A percentile compares a stretch with the other conserved stretches of the same genome.
Conservation (phyloP, 2,113 vertebrate genomes). For the Cnemophilus loriae region DNA sequence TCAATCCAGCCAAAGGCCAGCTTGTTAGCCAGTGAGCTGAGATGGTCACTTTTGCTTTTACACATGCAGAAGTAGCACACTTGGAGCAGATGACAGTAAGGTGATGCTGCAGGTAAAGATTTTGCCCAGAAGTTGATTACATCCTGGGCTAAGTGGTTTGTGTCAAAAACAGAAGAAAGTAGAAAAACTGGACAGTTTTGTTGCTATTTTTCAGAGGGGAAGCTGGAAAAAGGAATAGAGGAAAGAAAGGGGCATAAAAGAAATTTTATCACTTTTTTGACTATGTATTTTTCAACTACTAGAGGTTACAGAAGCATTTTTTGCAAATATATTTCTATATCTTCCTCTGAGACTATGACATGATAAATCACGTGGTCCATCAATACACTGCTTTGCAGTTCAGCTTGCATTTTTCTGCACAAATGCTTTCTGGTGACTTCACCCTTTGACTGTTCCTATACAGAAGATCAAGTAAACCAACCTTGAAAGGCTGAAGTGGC, state of each 20-base stretch:
- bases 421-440: slow-evolving; percentile 12
- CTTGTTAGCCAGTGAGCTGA: accelerated
- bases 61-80: background rate
- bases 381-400: background rate
- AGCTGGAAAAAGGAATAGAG: background rate
- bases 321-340: background rate
- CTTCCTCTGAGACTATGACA: background rate
- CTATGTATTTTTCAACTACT: background rate
- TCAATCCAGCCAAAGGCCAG: background rate
- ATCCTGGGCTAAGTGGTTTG: background rate
- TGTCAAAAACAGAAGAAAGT: background rate
- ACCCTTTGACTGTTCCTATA: background rate
- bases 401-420: background rate
- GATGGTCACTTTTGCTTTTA: background rate
- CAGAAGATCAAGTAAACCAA: background rate
- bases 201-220: background rate
- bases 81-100: background rate
- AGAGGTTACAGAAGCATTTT: background rate
- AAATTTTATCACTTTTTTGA: background rate
- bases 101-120: background rate
- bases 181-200: background rate
- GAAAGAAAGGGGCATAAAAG: background rate
- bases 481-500: background rate
- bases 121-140: background rate
- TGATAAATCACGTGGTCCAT: accelerated